Evolutionary conservation across 2,888 invertebrate species (phyloP).

Genomic region (Caenorhabditis imperialis): DNA sequence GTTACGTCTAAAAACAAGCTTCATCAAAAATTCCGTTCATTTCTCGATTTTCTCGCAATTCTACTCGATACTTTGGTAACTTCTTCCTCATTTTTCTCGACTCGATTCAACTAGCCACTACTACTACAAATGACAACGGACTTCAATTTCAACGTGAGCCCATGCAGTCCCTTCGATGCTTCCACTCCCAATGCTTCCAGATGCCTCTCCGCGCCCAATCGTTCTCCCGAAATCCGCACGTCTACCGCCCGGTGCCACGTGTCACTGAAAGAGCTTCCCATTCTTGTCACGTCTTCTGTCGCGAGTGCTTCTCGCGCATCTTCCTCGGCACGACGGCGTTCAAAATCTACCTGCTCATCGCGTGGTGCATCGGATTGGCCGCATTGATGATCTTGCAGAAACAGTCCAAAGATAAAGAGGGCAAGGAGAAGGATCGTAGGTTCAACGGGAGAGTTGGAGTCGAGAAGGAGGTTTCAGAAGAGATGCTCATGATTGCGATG

Average conservation of each 20-base stretch:
- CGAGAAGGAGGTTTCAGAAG: background rate
- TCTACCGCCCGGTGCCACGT: conserved; percentile 1
- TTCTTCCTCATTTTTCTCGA: too few relatives aligned
- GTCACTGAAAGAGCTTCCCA: conserved; percentile 1
- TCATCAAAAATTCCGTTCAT: too few relatives aligned
- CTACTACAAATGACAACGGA: conserved; percentile 17
- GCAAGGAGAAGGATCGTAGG: background rate
- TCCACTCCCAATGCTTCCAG: conserved; percentile 8
- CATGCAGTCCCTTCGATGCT: background rate
- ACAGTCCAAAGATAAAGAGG: background rate
- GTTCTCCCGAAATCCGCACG: background rate
- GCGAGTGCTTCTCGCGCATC: conserved; percentile 13
- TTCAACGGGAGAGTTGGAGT: background rate
- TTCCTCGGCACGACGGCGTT: conserved; percentile 27
- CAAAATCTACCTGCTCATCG: conserved; percentile 36
- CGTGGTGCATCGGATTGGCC: conserved; percentile 46
- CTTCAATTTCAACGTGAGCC: conserved; percentile 24
- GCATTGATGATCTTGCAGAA: conserved; percentile 33
- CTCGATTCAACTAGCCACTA: conserved; percentile 4
- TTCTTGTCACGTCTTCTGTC: conserved; percentile 35
- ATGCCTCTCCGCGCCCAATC: conserved; percentile 9
- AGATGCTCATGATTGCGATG: background rate
- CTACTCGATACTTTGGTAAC: too few relatives aligned
- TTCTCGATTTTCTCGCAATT: too few relatives aligned
- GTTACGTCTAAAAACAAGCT: too few relatives aligned